Evolutionary conservation across 2,113 vertebrate species (phyloP).

Genomic region (Lepus europaeus): DNA sequence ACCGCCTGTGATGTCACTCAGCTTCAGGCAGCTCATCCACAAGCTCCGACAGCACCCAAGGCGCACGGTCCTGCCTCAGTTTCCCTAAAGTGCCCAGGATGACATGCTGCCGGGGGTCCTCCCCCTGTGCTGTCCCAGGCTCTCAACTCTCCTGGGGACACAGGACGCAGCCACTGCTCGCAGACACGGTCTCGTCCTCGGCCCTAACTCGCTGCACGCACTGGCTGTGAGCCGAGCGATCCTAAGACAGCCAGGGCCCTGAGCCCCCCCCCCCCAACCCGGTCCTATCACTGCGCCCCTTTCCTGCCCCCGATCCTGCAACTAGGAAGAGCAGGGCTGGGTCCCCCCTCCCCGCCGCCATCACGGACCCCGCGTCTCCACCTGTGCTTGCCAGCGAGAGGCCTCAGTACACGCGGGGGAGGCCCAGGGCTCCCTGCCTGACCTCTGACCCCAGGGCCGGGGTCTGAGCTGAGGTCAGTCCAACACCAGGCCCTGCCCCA

Average conservation of each 20-base stretch:
- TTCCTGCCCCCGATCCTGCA: not conserved
- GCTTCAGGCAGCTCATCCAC: accelerated
- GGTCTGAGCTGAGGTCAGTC: not conserved
- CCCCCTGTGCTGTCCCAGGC: accelerated
- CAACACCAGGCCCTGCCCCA: accelerated
- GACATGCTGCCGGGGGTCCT: no score
- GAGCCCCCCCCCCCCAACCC: no score
- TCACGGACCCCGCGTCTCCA: no score
- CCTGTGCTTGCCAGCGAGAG: no score
- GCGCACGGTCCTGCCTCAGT: not conserved
- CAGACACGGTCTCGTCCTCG: accelerated
- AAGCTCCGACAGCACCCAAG: not conserved
- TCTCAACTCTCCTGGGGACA: not conserved
- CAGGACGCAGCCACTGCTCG: not conserved
- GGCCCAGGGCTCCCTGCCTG: accelerated
- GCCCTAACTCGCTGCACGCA: no score
- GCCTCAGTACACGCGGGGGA: no score
- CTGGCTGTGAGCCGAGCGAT: no score
- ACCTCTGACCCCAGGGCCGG: not conserved
- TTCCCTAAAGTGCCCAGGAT: not conserved
- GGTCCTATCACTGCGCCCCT: accelerated
- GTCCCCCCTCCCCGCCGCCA: no score
- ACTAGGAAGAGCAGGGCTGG: not conserved
- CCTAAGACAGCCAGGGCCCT: no score
- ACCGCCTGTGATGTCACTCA: accelerated